phyloP scores from a whole-genome alignment of 1,140 invertebrate genomes.

The Bombus vancouverensis region DNA sequence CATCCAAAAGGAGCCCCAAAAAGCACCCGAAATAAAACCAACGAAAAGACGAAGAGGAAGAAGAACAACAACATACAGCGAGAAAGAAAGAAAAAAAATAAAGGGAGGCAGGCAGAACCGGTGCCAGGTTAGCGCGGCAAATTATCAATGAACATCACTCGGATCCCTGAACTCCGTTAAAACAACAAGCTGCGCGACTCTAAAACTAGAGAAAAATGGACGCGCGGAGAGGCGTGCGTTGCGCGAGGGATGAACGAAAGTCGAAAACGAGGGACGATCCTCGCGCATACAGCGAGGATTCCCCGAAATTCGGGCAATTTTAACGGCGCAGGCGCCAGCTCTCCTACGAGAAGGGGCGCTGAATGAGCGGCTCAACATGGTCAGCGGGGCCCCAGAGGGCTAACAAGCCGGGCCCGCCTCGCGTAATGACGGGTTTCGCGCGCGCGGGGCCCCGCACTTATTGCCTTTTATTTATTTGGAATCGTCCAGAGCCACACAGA shows the following conservation, averaged over 20 bases:
- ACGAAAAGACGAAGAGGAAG: not conserved
- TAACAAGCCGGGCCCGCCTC: constrained; percentile 83
- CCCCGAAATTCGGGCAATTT: constrained; percentile 82
- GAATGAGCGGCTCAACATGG: constrained; percentile 77
- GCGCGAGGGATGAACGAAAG: constrained; percentile 51
- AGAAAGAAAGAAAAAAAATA: not conserved
- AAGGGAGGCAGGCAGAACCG: not conserved
- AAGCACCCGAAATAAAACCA: not conserved
- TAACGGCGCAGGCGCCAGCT: constrained; percentile 82
- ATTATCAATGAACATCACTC: constrained; percentile 39
- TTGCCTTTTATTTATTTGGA: constrained; percentile 83
- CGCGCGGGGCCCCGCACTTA: constrained; percentile 82
- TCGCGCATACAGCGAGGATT: constrained; percentile 70
- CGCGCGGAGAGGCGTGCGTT: constrained; percentile 3
- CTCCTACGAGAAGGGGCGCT: constrained; percentile 68
- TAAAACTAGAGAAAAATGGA: not conserved
- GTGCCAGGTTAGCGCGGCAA: constrained; percentile 41
- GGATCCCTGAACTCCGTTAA: not conserved
- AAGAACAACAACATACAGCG: not conserved
- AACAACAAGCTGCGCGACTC: not conserved
- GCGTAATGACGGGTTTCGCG: constrained; percentile 82
- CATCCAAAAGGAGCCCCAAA: too few species aligned
- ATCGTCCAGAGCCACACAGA: constrained; percentile 74
- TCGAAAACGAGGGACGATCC: not conserved
- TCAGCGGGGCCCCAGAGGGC: constrained; percentile 72